Evolutionary conservation across 2,797 vertebrate genomes (phyloP).

Genomic region (Tokudaia muenninki): DNA sequence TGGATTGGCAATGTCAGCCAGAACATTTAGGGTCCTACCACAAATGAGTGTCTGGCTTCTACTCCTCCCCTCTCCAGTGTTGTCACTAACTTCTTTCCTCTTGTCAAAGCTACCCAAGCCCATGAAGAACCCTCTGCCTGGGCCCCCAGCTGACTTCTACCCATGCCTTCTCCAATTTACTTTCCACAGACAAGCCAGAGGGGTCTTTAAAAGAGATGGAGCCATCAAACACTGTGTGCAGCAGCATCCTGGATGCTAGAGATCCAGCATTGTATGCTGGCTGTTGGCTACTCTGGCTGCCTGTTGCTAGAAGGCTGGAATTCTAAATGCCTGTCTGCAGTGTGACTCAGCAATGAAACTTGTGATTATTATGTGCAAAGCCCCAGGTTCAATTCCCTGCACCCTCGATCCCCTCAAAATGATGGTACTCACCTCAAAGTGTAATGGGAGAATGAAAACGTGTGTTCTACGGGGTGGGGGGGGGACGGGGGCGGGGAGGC

Average conservation of each 20-base stretch:
- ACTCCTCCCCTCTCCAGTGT: neutral
- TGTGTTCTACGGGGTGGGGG: no score
- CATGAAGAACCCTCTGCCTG: no score
- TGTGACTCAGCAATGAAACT: neutral
- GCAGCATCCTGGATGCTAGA: neutral
- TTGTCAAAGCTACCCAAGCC: neutral
- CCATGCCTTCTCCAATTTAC: neutral
- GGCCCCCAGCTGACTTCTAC: neutral
- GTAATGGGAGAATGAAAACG: neutral
- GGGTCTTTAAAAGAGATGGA: neutral
- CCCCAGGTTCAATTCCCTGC: neutral
- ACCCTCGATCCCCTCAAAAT: neutral
- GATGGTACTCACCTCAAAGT: no score
- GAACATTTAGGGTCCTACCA: neutral
- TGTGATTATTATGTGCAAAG: neutral
- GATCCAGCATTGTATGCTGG: neutral
- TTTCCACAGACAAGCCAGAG: neutral
- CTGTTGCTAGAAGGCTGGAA: neutral
- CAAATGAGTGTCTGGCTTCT: neutral
- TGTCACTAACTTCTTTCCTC: neutral
- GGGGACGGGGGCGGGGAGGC: no score
- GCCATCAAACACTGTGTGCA: neutral
- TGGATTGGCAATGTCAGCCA: neutral
- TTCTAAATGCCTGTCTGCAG: neutral
- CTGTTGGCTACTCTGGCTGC: neutral